phyloP scores from a whole-genome alignment of 2,113 vertebrate species.

The Mustelus asterias region DNA sequence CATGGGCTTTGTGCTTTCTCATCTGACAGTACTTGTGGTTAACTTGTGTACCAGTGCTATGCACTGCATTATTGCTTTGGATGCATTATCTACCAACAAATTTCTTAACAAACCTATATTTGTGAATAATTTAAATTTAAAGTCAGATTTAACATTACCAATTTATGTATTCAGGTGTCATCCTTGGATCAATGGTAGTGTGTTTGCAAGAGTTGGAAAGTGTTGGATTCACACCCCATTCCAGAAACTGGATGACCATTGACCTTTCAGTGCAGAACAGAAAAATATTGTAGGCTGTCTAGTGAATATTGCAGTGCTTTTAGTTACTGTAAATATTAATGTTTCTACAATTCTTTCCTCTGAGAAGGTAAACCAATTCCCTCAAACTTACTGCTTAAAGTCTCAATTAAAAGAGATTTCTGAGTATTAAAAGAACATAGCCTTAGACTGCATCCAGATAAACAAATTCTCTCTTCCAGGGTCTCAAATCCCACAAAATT shows the following conservation, averaged over 20 bases:
- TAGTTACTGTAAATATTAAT: not conserved
- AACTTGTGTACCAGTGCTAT: not conserved
- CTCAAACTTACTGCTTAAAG: too few species aligned
- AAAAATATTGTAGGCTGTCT: not conserved
- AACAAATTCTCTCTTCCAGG: too few species aligned
- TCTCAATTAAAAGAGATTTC: too few species aligned
- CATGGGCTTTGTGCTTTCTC: not conserved
- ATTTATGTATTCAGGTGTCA: constrained; percentile 35
- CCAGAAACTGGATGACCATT: constrained; percentile 29
- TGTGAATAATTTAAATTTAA: not conserved
- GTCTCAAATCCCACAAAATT: too few species aligned
- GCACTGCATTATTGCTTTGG: not conserved
- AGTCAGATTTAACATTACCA: not conserved
- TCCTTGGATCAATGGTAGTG: not conserved
- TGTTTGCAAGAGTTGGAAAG: not conserved
- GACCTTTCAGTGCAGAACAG: constrained; percentile 33
- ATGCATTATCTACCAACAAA: not conserved
- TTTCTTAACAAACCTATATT: not conserved
- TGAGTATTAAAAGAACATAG: too few species aligned
- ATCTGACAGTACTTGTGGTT: not conserved
- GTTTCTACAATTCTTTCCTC: too few species aligned
- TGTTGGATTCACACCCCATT: not conserved
- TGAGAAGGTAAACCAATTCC: too few species aligned
- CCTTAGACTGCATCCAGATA: too few species aligned
- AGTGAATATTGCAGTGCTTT: not conserved